Base-by-base conservation (phyloP, 2,888 invertebrate genomes). In the Bimastos eiseni region DNA sequence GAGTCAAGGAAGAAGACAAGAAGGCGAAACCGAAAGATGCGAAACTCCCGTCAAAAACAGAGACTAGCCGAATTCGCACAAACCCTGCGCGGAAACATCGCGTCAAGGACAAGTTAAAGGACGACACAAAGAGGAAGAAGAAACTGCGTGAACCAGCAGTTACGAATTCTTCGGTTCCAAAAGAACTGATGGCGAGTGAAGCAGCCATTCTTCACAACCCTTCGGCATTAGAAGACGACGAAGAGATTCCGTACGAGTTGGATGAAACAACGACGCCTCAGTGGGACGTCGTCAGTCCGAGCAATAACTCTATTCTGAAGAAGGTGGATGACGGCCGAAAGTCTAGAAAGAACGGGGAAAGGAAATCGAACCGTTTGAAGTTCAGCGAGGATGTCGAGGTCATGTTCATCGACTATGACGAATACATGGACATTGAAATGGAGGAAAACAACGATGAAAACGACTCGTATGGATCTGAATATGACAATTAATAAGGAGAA, bases 371-470 rank as follows among this genome's bases (percentile, higher is more conserved):
- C 70, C 86, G 34, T 37, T 21, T 86, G 19, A 36, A 30, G 34
- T 86, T 86, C 86, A 86, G 17, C 86, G 86, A 86, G 24, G 86
- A 86, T 30, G 86, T 86, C 5, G 86, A 86, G 37, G 24, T 86
- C 21, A 21, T 36, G 86, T 86, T 86, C 34, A 86, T 86, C 8
- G 86, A 86, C 17, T 36, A 86, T 19, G 37, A 37, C 86, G 86
- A 86, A 34, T 34, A 86, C 86, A 37, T 36, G 36, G 86, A 86
- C 86, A 0, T 70, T 70, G 70, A 30, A 30, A 70, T 30, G 24
- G 55, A 55, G 24, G 55, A 55, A 30, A 13, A 11, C 33, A 33
- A 84, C 84, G 84, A 84, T 19, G 84, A 4, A 4, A 30, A 86
- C 15, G 36, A 86, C 36, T 5, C 34, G 19, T 86, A 30, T 34